A percentile compares a stretch with the other conserved stretches of the same genome.
phyloP scores from a whole-genome alignment of 2,888 invertebrate genomes.

The Taenaris catops region DNA sequence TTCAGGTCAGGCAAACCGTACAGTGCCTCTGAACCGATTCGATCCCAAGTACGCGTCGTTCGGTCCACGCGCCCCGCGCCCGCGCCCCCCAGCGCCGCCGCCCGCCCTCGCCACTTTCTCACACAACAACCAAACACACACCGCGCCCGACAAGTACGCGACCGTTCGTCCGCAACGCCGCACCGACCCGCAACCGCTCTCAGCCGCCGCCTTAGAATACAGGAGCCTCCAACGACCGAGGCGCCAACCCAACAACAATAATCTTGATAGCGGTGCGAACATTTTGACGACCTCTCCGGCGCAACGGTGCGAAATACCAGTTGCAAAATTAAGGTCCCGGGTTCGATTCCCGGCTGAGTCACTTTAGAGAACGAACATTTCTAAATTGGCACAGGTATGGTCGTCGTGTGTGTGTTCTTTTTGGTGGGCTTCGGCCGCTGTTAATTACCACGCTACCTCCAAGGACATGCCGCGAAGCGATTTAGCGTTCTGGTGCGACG shows the following conservation, averaged over 20 bases:
- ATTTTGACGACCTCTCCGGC: too few species aligned
- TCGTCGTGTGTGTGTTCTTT: too few species aligned
- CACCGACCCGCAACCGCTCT: slow-evolving; percentile 73
- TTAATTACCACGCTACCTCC: too few species aligned
- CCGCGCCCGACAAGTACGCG: slow-evolving; percentile 40
- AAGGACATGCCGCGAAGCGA: too few species aligned
- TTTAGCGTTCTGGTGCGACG: too few species aligned
- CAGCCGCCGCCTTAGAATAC: slow-evolving; percentile 77
- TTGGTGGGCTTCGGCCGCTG: too few species aligned
- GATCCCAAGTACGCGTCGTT: slow-evolving; percentile 80
- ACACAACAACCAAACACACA: slow-evolving; percentile 6
- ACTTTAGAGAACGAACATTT: too few species aligned
- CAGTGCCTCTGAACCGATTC: slow-evolving; percentile 77
- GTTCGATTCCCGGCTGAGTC: too few species aligned
- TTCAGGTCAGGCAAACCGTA: slow-evolving; percentile 55
- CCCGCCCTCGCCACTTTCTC: slow-evolving; percentile 52
- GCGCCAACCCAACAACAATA: slow-evolving; percentile 40
- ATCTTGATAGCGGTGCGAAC: too few species aligned
- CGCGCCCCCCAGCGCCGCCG: slow-evolving; percentile 61
- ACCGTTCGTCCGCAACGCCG: slow-evolving; percentile 59
- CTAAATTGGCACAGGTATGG: too few species aligned
- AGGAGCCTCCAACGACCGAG: slow-evolving; percentile 78
- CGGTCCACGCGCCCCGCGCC: slow-evolving; percentile 71
- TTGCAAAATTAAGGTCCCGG: too few species aligned
- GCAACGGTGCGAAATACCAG: too few species aligned